Conservation (phyloP, 2,888 invertebrate species). For the Drosophila sordidula region DNA sequence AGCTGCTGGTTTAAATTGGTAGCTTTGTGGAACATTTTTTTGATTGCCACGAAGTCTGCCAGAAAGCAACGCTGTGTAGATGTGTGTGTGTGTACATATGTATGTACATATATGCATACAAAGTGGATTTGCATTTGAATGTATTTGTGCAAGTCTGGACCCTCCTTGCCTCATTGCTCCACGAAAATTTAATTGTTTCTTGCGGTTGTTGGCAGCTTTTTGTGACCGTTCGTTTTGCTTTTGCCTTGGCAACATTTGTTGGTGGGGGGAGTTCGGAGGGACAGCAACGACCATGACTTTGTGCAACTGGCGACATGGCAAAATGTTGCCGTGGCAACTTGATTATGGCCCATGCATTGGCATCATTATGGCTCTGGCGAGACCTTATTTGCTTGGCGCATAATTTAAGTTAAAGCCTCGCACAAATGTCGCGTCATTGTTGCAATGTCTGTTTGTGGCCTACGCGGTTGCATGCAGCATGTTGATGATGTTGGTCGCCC, state of each 20-base stretch:
- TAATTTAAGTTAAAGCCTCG: constrained; percentile 72
- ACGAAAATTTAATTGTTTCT: constrained; percentile 66
- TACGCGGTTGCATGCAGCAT: constrained; percentile 48
- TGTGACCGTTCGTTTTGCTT: constrained; percentile 19
- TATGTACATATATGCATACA: neutral
- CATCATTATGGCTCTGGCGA: constrained; percentile 69
- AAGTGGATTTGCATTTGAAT: no score
- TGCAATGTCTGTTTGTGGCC: constrained; percentile 47
- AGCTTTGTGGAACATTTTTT: constrained; percentile 3
- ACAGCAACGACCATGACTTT: constrained; percentile 68
- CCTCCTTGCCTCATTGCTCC: constrained; percentile 40
- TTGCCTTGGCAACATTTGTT: constrained; percentile 35
- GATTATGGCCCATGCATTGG: constrained; percentile 62
- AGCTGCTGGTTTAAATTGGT: constrained; percentile 34
- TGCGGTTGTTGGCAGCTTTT: constrained; percentile 50
- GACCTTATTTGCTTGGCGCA: constrained; percentile 79
- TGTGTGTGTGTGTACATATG: no score
- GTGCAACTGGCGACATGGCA: constrained; percentile 52
- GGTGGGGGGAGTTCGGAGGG: constrained; percentile 9
- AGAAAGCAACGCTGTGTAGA: constrained; percentile 6
- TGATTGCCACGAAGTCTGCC: neutral
- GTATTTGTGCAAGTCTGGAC: constrained; percentile 3
- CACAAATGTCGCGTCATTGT: constrained; percentile 66
- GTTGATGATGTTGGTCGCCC: constrained; percentile 35
- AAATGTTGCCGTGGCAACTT: constrained; percentile 43